These are phyloP conservation scores for Helicoverpa armigera DNA, from an alignment of 1,140 invertebrate species.

Conservation along the genomic window DNA sequence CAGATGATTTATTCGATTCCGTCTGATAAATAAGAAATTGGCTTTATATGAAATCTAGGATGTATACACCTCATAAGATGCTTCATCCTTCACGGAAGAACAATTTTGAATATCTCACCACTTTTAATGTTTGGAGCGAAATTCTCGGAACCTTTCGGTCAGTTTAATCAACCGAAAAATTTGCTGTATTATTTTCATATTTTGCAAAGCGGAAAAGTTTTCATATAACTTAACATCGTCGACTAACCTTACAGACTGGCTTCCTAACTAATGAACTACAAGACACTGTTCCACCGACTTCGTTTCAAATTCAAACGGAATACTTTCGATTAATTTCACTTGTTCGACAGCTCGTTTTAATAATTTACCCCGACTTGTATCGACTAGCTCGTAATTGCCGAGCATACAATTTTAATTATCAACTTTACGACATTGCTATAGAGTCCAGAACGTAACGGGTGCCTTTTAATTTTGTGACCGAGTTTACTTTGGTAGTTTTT, in stretches of 20 bases:
- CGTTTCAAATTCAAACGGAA: slow-evolving; percentile 66
- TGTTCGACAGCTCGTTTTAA: slow-evolving; percentile 72
- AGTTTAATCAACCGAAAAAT: not conserved
- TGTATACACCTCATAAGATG: not conserved
- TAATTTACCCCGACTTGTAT: slow-evolving; percentile 65
- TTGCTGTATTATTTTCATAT: not conserved
- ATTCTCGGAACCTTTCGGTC: not conserved
- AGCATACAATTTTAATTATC: slow-evolving; percentile 47
- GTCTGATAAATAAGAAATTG: not conserved
- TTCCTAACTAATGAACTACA: slow-evolving; percentile 56
- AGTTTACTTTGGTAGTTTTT: slow-evolving; percentile 54
- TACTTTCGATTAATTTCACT: slow-evolving; percentile 71
- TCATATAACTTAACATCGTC: no score
- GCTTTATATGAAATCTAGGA: not conserved
- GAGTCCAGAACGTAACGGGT: slow-evolving; percentile 45
- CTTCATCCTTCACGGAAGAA: slow-evolving; percentile 3
- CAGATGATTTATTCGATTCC: slow-evolving; percentile 17
- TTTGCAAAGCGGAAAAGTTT: not conserved
- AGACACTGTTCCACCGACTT: slow-evolving; percentile 45
- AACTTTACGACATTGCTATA: slow-evolving; percentile 49
- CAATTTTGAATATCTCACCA: not conserved
- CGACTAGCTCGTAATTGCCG: slow-evolving; percentile 51
- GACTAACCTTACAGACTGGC: no score
- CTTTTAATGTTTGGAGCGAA: not conserved
- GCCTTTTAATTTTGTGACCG: slow-evolving; percentile 45